Base-by-base conservation (phyloP, 2,113 vertebrate genomes). In the Sinocyclocheilus rhinocerous region DNA sequence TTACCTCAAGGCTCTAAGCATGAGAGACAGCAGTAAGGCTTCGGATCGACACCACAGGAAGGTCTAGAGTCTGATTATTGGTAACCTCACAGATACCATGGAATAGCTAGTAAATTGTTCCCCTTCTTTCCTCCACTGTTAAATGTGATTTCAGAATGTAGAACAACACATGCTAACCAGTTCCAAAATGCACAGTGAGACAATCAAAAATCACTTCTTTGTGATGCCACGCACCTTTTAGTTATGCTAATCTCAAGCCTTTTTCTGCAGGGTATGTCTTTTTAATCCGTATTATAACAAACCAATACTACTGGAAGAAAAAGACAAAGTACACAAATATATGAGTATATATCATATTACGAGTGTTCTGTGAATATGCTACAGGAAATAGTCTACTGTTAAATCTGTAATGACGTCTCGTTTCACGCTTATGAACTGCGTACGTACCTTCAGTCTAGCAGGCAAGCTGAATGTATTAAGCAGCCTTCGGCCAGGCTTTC, bases 1-100 rank as follows among this genome's bases (percentile, higher is more conserved):
- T 95, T 95, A 95, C 95, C 95, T 95, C 95, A 95, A 87, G 92
- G 91, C 91, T 93, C 90, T 52, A 95, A 95, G 91, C 91, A 92
- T 89, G 93, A 91, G 92, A 95, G 94, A 91, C 92, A 92, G 93
- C 91, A 95, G 94, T 95, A 93, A 81, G 36, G 63, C 29, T 88
- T 76, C 0, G 9, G 15, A n/a, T 7, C 0, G 15, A 52, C 45
- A 39, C 69, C 69, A 9, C 24, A 10, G 48, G 76, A 63, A 92
- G 91, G 92, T 92, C 91, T 91, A 72, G 91, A 91, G 90, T 93
- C 67, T 48, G n/a, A 84, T 81, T 12, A 67, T 61, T 65, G 20
- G 29, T 84, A 77, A 88, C 87, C 85, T 88, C 85, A 84, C 16
- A 81, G 70, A 76, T 81, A 84, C 77, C 52, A 10, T 29, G 50